phyloP scores from a whole-genome alignment of 2,113 vertebrate species.

The Nothoprocta perdicaria region DNA sequence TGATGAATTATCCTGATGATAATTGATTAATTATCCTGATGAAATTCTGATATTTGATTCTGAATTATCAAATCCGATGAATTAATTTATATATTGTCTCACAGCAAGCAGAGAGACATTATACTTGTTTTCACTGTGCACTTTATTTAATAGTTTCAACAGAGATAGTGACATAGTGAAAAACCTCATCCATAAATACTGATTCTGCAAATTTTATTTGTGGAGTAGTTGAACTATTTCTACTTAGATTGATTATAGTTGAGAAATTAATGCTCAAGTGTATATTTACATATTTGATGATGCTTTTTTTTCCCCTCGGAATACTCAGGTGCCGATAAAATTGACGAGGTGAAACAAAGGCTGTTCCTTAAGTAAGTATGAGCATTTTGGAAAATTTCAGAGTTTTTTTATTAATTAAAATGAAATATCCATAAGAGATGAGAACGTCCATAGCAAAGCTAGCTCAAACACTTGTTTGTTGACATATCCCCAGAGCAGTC shows the following conservation, averaged over 20 bases:
- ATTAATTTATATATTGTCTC: neutral
- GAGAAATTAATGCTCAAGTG: neutral
- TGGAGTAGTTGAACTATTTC: neutral
- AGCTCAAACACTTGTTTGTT: neutral
- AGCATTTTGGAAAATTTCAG: slow-evolving; percentile 10
- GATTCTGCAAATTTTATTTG: neutral
- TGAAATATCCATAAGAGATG: slow-evolving; percentile 8
- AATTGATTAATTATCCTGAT: too few species aligned
- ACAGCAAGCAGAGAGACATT: neutral
- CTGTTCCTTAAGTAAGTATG: neutral
- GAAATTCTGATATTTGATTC: too few species aligned
- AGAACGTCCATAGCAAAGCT: neutral
- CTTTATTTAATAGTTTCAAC: neutral
- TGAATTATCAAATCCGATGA: neutral
- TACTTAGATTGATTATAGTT: slow-evolving; percentile 8
- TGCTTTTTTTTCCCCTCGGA: neutral
- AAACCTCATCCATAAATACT: neutral
- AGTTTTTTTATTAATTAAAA: slow-evolving; percentile 49
- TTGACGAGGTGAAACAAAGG: slow-evolving; percentile 18
- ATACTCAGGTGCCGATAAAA: slow-evolving; percentile 37
- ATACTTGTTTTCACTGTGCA: neutral
- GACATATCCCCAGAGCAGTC: neutral
- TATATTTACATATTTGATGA: neutral
- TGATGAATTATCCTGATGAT: too few species aligned
- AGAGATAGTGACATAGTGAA: neutral